A percentile compares a stretch with the other conserved stretches of the same genome.
phyloP scores from a whole-genome alignment of 2,113 vertebrate species.

The Oreochromis tanganicae region DNA sequence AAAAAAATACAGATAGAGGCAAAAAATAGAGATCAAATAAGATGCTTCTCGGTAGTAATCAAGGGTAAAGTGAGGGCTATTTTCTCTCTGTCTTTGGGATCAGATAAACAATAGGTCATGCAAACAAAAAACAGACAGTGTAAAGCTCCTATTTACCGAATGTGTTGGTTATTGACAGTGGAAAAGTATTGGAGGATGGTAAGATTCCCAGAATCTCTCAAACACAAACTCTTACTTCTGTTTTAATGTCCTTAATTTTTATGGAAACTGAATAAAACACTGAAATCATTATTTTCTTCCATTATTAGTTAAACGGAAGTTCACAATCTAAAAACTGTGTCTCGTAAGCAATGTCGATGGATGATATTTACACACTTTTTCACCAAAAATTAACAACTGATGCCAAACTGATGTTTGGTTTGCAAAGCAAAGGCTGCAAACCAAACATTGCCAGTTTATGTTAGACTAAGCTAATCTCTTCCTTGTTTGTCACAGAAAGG shows the following conservation, averaged over 20 bases:
- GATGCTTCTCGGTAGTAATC: conserved; percentile 36
- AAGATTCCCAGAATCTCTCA: conserved; percentile 15
- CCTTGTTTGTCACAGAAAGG: background rate
- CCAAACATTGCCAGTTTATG: background rate
- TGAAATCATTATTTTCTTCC: background rate
- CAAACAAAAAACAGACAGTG: conserved; percentile 1
- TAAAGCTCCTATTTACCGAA: conserved; percentile 19
- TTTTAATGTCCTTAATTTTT: background rate
- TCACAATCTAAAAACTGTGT: background rate
- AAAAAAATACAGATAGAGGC: background rate
- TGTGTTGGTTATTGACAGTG: background rate
- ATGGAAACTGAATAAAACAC: background rate
- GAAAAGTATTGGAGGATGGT: background rate
- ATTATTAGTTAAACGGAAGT: background rate
- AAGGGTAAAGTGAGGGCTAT: background rate
- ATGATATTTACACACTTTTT: background rate
- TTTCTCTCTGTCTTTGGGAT: conserved; percentile 8
- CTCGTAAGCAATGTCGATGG: background rate
- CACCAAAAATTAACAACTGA: fast-evolving
- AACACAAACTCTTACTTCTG: background rate
- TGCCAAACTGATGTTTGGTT: background rate
- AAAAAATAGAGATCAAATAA: conserved; percentile 14
- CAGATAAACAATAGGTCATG: conserved; percentile 14
- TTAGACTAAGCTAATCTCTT: background rate
- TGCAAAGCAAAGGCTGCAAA: background rate